Evolutionary conservation across 2,113 vertebrate genomes (phyloP), one percentile per base, ranked within the genome.

Genomic region (Mirounga angustirostris): DNA sequence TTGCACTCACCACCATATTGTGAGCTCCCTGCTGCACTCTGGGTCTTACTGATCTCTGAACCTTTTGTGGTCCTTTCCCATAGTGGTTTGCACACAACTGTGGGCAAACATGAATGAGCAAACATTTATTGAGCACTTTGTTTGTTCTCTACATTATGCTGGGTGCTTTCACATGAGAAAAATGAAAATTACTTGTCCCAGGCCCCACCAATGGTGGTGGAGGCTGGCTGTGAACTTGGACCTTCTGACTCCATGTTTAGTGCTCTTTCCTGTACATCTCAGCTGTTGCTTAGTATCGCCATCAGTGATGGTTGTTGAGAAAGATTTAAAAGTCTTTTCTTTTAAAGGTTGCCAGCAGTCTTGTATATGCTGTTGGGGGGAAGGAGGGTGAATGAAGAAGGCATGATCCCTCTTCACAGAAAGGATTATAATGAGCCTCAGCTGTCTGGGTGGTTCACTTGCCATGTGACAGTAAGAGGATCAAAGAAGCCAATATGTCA

Each of bases 381-480:
- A 81, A 94, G 97, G 76, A 19, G 91, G 85, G 76, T 79, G 95
- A 95, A 80, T 61, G 97, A 78, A 90, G 94, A 84, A 92, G 93
- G 93, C 80, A 12, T 84, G 95, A 93, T 94, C 81, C 13, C 33
- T 96, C 84, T 84, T 98, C 89, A 74, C 85, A 97, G 96, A 94
- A 81, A 89, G 65, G 94, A 86, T 93, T 89, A 74, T 97, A 98
- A 98, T 81, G 93, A 97, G 85, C 96, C 95, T 98, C 98, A 97
- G 97, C 96, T 98, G 96, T 96, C 94, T 97, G 97, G 96, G 91
- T 88, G 78, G 96, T 69, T 97, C 94, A 24, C 69, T 92, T 1
- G 0, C 95, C 95, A 82, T 97, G 91, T 86, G 97, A 97, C 95
- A 82, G 93, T 73, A 24, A 94, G 94, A 96, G 91, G 94, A 97